phyloP scores from a whole-genome alignment of 2,113 vertebrate genomes.

The Siniperca knerii region DNA sequence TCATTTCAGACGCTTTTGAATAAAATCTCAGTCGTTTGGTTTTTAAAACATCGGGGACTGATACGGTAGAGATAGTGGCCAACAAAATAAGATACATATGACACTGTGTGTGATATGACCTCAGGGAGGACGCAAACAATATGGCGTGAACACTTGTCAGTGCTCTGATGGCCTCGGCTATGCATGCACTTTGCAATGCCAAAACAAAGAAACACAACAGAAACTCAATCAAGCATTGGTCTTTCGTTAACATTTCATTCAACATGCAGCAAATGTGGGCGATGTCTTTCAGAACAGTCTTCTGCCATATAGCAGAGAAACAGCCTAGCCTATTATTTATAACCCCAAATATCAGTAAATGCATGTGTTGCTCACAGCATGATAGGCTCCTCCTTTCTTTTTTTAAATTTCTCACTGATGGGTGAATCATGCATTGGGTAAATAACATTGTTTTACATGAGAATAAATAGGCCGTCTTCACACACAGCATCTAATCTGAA shows the following conservation, averaged over 20 bases:
- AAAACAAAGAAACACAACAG: neutral
- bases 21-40: neutral
- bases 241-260: neutral
- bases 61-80: accelerated
- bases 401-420: no score
- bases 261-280: neutral
- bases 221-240: neutral
- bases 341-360: neutral
- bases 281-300: neutral
- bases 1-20: neutral
- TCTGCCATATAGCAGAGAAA: neutral
- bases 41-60: neutral
- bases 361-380: neutral
- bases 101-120: neutral
- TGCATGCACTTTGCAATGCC: neutral
- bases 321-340: neutral
- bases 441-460: no score
- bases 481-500: neutral
- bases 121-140: neutral
- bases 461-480: no score
- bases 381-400: no score
- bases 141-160: no score
- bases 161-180: neutral
- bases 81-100: neutral
- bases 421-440: no score